A percentile compares a stretch with the other conserved stretches of the same genome.
Evolutionary conservation across 2,888 invertebrate genomes (phyloP).

Genomic region (Brachypterus glaber): DNA sequence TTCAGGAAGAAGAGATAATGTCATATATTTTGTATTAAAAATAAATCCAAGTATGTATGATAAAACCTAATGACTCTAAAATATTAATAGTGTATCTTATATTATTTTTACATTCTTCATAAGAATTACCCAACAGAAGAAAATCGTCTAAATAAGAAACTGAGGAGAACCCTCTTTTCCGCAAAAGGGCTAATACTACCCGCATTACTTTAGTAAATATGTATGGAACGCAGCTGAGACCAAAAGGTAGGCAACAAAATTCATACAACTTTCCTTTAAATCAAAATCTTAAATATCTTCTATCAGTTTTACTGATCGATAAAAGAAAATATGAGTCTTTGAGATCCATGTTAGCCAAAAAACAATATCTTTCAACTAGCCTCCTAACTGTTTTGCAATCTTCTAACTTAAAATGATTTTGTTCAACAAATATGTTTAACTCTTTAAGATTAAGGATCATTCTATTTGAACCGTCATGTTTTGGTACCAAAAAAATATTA

Average conservation of each 20-base stretch:
- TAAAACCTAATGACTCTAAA: conserved; percentile 14
- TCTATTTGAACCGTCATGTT: conserved; percentile 5
- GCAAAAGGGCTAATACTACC: conserved; percentile 18
- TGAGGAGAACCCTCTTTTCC: conserved; percentile 17
- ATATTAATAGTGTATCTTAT: conserved; percentile 5
- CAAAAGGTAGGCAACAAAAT: conserved; percentile 21
- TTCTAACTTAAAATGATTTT: conserved; percentile 25
- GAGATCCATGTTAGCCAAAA: conserved; percentile 14
- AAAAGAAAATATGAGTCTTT: conserved; percentile 19
- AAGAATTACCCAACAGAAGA: conserved; percentile 15
- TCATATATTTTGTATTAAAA: conserved; percentile 11
- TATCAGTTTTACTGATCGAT: conserved; percentile 15
- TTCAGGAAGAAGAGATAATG: conserved; percentile 10
- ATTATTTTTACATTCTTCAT: conserved; percentile 13
- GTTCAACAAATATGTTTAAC: conserved; percentile 17
- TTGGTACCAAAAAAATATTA: conserved; percentile 12
- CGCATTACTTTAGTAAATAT: conserved; percentile 25
- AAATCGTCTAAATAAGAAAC: conserved; percentile 23
- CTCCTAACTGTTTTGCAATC: conserved; percentile 17
- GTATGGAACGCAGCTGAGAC: conserved; percentile 20
- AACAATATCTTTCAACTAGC: conserved; percentile 16
- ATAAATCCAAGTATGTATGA: conserved; percentile 19
- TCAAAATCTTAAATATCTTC: conserved; percentile 22
- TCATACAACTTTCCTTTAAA: conserved; percentile 21
- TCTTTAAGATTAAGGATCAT: conserved; percentile 15